Evolutionary conservation across 2,888 invertebrate species (phyloP), one percentile per base, ranked within the genome.

Genomic region (Coremacera marginata): DNA sequence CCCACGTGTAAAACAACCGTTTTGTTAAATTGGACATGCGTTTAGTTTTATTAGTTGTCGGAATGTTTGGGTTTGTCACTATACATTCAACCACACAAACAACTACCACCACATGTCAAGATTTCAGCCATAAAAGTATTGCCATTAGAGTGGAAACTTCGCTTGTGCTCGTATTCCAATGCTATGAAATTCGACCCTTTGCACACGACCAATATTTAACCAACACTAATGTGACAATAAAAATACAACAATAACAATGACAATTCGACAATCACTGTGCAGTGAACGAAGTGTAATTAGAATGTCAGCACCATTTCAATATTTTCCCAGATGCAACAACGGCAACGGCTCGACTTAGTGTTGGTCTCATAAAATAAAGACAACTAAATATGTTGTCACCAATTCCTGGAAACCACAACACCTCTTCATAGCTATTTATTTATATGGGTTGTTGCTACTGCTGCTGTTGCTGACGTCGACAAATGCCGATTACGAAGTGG

Each of bases 31-130:
- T 11, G 44, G 11, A 44, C 14, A 44, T 44, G 11, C 14, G 11
- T 44, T 44, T 14, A 44, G 14, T 44, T 44, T 44, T 44, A 1
- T 44, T 44, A 11, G 44, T 11, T 44, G 44, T 44, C 14, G 44
- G 44, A 44, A 44, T 44, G 14, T 44, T 44, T 44, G 3, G 44
- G 2, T 44, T 11, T 44, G 44, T 44, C 44, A 44, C 44, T 1
- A 44, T 44, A 44, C 11, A 11, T 44, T 14, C 11, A 44, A 14
- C 44, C 11, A 2, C 14, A 44, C 14, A 11, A 11, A 1, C 44
- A 60, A 60, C 27, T 65, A 65, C 63, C 63, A 65, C 34, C 63
- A 65, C 34, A 65, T 65, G 63, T 65, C 63, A 65, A 65, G 63
- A 27, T 19, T 34, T 37, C 25, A 60, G 25, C 60, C 16, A 60